Percentiles rank a stretch among this genome's conserved stretches.
Evolutionary conservation across 2,113 vertebrate species (phyloP).

Genomic region (Psettodes erumei): DNA sequence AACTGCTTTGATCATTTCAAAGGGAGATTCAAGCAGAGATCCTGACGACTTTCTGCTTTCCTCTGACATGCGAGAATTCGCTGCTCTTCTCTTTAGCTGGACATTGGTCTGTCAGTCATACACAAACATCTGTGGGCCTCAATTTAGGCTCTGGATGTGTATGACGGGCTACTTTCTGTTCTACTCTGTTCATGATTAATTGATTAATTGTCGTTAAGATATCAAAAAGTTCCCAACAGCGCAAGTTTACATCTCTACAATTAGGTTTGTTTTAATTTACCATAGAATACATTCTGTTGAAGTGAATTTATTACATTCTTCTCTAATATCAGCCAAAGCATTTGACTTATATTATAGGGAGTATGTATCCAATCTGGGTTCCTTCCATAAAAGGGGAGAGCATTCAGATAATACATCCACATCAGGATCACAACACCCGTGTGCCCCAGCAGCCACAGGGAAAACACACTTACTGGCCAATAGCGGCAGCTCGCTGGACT

Average conservation of each 20-base stretch:
- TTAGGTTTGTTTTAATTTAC: no score
- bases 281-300: no score
- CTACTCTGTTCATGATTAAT: background rate
- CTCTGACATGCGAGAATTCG: background rate
- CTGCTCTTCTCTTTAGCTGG: background rate
- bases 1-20: no score
- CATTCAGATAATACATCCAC: background rate
- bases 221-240: background rate
- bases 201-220: background rate
- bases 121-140: background rate
- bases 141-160: background rate
- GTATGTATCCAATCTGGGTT: background rate
- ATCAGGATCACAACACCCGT: conserved; percentile 9
- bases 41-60: no score
- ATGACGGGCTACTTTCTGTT: background rate
- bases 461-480: background rate
- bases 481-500: background rate
- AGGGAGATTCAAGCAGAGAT: no score
- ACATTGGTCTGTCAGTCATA: background rate
- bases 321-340: background rate
- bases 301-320: no score
- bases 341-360: background rate
- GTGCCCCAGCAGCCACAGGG: background rate
- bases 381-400: background rate
- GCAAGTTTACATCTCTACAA: background rate